Evolutionary conservation across 2,113 vertebrate genomes (phyloP).

Genomic region (Salvelinus sp.): DNA sequence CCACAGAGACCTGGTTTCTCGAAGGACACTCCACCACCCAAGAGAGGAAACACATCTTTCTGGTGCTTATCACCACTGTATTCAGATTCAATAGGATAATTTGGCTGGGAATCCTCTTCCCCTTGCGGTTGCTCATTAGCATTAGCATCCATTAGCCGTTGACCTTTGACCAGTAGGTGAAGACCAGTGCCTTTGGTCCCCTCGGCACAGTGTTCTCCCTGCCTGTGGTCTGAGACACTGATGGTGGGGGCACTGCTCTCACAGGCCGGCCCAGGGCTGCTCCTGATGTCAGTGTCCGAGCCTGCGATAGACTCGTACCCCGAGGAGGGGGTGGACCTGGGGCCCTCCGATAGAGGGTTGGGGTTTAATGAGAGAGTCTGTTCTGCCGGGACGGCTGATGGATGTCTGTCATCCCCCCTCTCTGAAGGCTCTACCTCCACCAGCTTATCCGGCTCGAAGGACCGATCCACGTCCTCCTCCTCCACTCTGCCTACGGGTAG

Average conservation of each 20-base stretch:
- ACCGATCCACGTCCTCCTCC: neutral
- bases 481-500: slow-evolving; percentile 1
- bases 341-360: slow-evolving; percentile 31
- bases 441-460: slow-evolving; percentile 11
- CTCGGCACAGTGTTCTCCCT: neutral
- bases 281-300: slow-evolving; percentile 53
- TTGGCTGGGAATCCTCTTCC: neutral
- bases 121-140: neutral
- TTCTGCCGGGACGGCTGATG: slow-evolving; percentile 12
- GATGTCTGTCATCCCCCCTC: neutral
- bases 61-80: neutral
- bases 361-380: slow-evolving; percentile 13
- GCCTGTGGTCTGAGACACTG: slow-evolving; percentile 18
- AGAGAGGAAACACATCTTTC: neutral
- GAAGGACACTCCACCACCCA: slow-evolving; percentile 18
- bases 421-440: slow-evolving; percentile 7
- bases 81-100: neutral
- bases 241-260: slow-evolving; percentile 5
- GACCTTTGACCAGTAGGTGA: neutral
- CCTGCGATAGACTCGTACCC: slow-evolving; percentile 56
- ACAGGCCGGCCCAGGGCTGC: slow-evolving; percentile 20
- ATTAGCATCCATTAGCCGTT: neutral
- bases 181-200: neutral
- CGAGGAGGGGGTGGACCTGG: slow-evolving; percentile 50
- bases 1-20: slow-evolving; percentile 10